Evolutionary conservation across 2,113 vertebrate genomes (phyloP).

Genomic region (Dromiciops gliroides): DNA sequence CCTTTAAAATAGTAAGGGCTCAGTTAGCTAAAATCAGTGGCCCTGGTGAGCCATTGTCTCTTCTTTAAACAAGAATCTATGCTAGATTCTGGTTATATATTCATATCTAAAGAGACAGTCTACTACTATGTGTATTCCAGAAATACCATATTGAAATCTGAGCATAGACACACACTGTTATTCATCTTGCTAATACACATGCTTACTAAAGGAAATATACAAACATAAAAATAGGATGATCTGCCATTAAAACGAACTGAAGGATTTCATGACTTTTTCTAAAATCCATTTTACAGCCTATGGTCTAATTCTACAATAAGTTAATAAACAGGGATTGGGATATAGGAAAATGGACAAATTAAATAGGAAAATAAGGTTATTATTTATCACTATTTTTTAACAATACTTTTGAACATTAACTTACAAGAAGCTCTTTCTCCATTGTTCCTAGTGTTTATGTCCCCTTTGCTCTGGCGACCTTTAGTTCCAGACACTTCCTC

Average conservation of each 20-base stretch:
- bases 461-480: conserved; percentile 89
- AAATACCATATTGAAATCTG: conserved; percentile 25
- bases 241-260: not conserved
- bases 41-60: conserved; percentile 11
- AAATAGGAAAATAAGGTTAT: not conserved
- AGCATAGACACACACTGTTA: not conserved
- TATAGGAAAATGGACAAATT: not conserved
- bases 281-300: not conserved
- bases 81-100: conserved; percentile 53
- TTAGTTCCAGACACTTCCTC: conserved; percentile 91
- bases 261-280: not conserved
- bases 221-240: too few relatives aligned
- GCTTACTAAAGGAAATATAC: not conserved
- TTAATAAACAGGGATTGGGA: not conserved
- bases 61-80: conserved; percentile 47
- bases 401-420: conserved; percentile 75
- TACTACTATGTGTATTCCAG: conserved; percentile 35
- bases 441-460: conserved; percentile 93
- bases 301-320: not conserved
- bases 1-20: conserved; percentile 53
- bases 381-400: not conserved
- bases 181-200: not conserved
- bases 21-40: conserved; percentile 41
- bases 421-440: conserved; percentile 97
- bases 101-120: conserved; percentile 19